These are phyloP conservation scores for Corythornis madagascariensis DNA, from an alignment of 2,113 vertebrate species.

Conservation along the genomic window DNA sequence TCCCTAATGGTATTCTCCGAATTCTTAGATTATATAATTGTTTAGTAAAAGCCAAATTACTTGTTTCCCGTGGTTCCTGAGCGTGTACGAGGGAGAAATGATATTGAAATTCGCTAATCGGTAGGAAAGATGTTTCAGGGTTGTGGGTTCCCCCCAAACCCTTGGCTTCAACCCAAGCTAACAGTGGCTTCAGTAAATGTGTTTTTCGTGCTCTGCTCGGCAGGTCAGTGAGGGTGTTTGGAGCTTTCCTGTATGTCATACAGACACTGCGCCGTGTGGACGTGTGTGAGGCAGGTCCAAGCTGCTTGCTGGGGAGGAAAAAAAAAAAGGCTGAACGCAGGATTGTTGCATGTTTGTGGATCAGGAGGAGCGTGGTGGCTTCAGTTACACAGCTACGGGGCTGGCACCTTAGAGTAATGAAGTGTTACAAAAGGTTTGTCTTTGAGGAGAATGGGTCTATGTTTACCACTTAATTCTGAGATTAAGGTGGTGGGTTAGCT, in stretches of 20 bases:
- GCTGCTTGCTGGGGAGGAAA: fast-evolving
- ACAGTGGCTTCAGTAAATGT: background rate
- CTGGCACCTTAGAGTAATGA: background rate
- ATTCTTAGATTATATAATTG: background rate
- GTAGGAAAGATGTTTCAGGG: background rate
- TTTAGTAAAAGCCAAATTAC: background rate
- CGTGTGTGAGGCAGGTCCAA: background rate
- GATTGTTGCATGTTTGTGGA: fast-evolving
- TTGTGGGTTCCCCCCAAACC: background rate
- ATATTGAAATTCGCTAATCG: background rate
- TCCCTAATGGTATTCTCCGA: background rate
- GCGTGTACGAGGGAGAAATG: background rate
- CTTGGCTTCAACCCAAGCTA: background rate
- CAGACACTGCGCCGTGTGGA: background rate
- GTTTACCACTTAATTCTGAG: background rate
- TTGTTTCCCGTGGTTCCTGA: background rate
- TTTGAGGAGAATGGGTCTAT: background rate
- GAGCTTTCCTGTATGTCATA: background rate
- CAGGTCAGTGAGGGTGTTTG: background rate
- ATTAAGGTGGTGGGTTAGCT: background rate
- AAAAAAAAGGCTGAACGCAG: fast-evolving
- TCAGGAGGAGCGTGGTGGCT: background rate
- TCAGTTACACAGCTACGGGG: background rate
- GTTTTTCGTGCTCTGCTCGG: background rate
- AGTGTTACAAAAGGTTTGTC: background rate